Percentiles rank a stretch among this genome's conserved stretches.
Evolutionary conservation across 2,797 vertebrate species (phyloP).

Genomic region (Dendrocincla fuliginosa): DNA sequence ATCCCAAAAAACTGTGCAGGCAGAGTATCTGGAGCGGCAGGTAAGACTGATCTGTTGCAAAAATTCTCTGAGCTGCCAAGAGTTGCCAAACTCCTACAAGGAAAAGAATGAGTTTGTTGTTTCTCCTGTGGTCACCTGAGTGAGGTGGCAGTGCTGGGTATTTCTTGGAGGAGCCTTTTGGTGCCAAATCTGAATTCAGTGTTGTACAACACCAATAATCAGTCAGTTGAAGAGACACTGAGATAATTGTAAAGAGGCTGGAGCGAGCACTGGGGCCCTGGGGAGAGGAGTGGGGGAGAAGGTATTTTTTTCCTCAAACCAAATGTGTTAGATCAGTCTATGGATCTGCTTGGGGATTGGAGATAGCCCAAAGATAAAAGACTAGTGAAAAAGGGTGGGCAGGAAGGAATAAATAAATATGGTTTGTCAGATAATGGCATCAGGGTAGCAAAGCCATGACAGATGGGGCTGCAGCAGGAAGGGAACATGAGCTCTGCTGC

Average conservation of each 20-base stretch:
- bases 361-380: background rate
- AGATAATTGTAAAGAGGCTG: background rate
- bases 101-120: background rate
- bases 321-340: background rate
- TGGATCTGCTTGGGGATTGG: background rate
- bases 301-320: background rate
- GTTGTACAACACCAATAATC: background rate
- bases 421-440: background rate
- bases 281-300: background rate
- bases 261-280: rapidly evolving
- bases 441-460: background rate
- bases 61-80: background rate
- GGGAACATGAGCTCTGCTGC: background rate
- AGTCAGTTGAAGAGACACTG: background rate
- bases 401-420: background rate
- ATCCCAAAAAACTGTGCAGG: background rate
- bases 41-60: background rate
- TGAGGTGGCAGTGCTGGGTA: background rate
- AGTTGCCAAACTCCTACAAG: background rate
- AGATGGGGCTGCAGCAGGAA: background rate
- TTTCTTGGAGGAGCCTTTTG: background rate
- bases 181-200: background rate
- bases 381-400: background rate
- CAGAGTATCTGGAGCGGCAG: background rate
- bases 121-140: background rate